phyloP scores from a whole-genome alignment of 2,888 invertebrate species.

The Pheosia gnoma region DNA sequence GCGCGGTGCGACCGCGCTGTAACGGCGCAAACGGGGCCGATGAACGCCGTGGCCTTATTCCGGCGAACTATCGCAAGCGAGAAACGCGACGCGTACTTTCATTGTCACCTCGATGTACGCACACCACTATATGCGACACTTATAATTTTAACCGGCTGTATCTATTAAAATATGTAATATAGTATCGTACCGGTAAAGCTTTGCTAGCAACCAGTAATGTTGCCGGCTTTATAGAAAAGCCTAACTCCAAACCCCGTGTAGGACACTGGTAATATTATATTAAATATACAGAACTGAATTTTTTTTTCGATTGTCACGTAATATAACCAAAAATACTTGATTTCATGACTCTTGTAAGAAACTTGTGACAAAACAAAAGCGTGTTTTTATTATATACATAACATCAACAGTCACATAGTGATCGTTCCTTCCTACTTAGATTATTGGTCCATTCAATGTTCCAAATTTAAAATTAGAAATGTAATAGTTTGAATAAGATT shows the following conservation, averaged over 20 bases:
- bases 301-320: too few relatives aligned
- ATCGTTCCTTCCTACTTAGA: not conserved
- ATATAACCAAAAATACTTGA: too few relatives aligned
- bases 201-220: not conserved
- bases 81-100: conserved; percentile 79
- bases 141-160: conserved; percentile 24
- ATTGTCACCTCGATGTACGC: conserved; percentile 72
- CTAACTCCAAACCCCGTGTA: too few relatives aligned
- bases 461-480: not conserved
- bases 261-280: too few relatives aligned
- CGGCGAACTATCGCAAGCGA: conserved; percentile 76
- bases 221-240: not conserved
- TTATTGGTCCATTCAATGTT: not conserved
- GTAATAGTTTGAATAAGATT: conserved; percentile 40
- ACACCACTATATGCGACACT: conserved; percentile 34
- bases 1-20: conserved; percentile 50
- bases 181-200: not conserved
- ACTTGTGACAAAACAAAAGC: too few relatives aligned
- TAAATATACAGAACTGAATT: too few relatives aligned
- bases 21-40: conserved; percentile 78
- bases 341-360: too few relatives aligned
- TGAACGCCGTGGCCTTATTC: conserved; percentile 82
- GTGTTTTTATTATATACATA: too few relatives aligned
- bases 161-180: conserved; percentile 15
- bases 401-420: too few relatives aligned